Evolutionary conservation across 2,888 invertebrate genomes (phyloP), one percentile per base, ranked within the genome.

Genomic region (Epinotia ramella): DNA sequence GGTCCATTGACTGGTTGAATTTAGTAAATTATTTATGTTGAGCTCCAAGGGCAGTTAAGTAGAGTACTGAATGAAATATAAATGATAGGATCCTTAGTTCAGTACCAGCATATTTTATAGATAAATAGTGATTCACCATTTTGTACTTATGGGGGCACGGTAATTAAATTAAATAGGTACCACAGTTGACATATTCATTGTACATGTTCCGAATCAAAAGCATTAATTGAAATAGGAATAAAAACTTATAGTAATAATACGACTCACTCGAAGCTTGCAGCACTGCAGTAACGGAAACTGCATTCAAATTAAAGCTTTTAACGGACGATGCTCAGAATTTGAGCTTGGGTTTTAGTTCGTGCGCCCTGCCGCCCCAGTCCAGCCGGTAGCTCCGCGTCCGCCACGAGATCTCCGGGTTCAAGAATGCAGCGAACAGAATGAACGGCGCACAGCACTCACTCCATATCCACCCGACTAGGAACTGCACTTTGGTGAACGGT

Each of bases 341-440:
- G 84, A 96, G 95, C 91, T 97, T 96, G 79, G 96, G 96, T 88
- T 97, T 96, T 81, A 98, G 95, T 94, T 98, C 98, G 87, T 99
- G 98, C 67, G 98, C 99, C 65, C 97, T 94, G 53, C 99, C 99
- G 79, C 99, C 99, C 99, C 99, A 99, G 83, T 97, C 97, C 78
- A 99, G 95, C 89, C 97, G 96, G 93, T 98, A 99, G 82, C 96
- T 96, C 85, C 98, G 96, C 86, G 98, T 97, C 85, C 99, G 96
- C 99, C 99, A 99, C 88, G 96, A 96, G 84, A 99, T 98, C 79
- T 97, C 96, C 0, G 98, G 98, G 89, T 97, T 96, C 85, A 97
- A 95, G 73, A 99, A 95, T 56, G 99, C 99, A 84, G 97, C 96
- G 56, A 98, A 94, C 89, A 99, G 97, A 79, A 99, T 95, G 87